Conservation (phyloP, 2,797 vertebrate species). For the Pelobates cultripes region DNA sequence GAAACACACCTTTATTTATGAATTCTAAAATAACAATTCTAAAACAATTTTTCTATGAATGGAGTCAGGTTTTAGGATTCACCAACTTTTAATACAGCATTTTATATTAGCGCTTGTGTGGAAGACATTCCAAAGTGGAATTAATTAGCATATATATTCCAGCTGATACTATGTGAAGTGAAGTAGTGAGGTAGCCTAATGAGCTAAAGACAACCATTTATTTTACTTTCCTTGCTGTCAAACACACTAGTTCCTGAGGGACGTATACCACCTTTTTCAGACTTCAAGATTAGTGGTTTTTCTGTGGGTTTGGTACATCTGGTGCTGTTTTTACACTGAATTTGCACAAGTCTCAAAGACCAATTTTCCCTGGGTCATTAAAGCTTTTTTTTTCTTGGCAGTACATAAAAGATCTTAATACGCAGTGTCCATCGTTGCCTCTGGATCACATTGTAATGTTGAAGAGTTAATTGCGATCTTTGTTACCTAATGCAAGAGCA, state of each 20-base stretch:
- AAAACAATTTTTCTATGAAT: too few species aligned
- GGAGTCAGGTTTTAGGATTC: too few species aligned
- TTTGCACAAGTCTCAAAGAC: neutral
- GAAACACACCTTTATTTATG: too few species aligned
- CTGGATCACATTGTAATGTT: slow-evolving; percentile 11
- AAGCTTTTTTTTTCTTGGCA: neutral
- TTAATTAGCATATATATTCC: neutral
- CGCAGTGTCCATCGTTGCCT: slow-evolving; percentile 1
- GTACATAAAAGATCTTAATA: neutral
- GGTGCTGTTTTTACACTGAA: slow-evolving; percentile 7
- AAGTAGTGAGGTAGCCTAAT: neutral
- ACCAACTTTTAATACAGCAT: neutral
- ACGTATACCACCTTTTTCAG: neutral
- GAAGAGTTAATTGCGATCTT: slow-evolving; percentile 12
- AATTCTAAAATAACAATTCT: too few species aligned
- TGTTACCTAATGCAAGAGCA: slow-evolving; percentile 9
- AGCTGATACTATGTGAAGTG: neutral
- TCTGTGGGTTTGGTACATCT: neutral
- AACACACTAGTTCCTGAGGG: neutral
- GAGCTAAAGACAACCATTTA: neutral
- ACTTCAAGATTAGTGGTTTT: neutral
- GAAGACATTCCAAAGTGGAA: too few species aligned
- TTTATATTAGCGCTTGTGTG: neutral
- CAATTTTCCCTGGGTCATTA: neutral
- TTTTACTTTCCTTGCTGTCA: neutral